A percentile compares a stretch with the other conserved stretches of the same genome.
Evolutionary conservation across 1,140 invertebrate genomes (phyloP).

Genomic region (Nebria ingens): DNA sequence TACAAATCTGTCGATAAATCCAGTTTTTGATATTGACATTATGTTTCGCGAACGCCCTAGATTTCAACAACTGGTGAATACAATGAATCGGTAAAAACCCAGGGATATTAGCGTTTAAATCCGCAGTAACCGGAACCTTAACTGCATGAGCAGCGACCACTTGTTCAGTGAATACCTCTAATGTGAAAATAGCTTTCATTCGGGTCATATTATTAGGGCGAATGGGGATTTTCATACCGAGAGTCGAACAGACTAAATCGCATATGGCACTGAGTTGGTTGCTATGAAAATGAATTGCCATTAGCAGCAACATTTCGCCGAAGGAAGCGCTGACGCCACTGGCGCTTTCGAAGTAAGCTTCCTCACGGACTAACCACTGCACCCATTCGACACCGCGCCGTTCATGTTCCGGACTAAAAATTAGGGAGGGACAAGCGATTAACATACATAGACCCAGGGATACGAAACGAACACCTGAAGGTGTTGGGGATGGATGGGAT

Average conservation of each 20-base stretch:
- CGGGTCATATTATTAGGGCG: constrained; percentile 81
- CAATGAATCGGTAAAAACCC: constrained; percentile 96
- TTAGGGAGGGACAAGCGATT: constrained; percentile 83
- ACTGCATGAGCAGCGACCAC: constrained; percentile 93
- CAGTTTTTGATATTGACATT: constrained; percentile 90
- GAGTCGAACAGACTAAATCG: constrained; percentile 84
- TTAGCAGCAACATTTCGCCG: constrained; percentile 91
- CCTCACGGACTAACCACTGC: constrained; percentile 83
- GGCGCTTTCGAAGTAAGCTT: constrained; percentile 72
- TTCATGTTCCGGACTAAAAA: constrained; percentile 69
- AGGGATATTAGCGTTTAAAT: constrained; percentile 74
- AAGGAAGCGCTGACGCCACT: constrained; percentile 75
- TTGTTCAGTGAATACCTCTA: constrained; percentile 96
- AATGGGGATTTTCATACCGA: constrained; percentile 92
- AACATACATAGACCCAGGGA: constrained; percentile 90
- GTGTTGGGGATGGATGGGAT: constrained; percentile 77
- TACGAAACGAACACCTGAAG: constrained; percentile 85
- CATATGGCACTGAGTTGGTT: constrained; percentile 86
- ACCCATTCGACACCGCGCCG: constrained; percentile 89
- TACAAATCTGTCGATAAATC: constrained; percentile 90
- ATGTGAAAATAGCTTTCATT: constrained; percentile 92
- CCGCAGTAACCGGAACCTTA: constrained; percentile 86
- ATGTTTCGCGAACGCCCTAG: constrained; percentile 90
- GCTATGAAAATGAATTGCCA: constrained; percentile 95
- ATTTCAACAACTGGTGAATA: constrained; percentile 92